Evolutionary conservation across 2,888 invertebrate genomes (phyloP), one percentile per base, ranked within the genome.

Genomic region (Blomia tropicalis): DNA sequence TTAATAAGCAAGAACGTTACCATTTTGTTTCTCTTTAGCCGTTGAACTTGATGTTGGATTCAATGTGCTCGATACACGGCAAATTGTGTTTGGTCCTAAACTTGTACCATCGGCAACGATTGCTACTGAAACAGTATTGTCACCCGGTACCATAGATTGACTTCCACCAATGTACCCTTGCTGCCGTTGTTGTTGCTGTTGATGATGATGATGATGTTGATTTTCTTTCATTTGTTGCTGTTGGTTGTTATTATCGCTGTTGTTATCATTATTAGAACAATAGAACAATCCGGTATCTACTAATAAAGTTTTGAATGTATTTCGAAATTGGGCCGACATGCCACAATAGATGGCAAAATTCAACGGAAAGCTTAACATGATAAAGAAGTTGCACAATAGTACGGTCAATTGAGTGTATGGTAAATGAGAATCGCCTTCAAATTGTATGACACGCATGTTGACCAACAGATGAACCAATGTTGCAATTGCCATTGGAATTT

Each of bases 401-500:
- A 47, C 51, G 14, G 51, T 47, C 27, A 47, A 14, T 19, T 47
- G 7, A n/a, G 51, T 47, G 51, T 25, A 47, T n/a, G 51, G 51
- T 14, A 22, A n/a, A 47, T 47, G 51, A 47, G 51, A 47, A n/a
- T 47, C 51, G 51, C 51, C 51, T 19, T 47, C 11, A 19, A 47
- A 47, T 11, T 22, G 22, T 7, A 47, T 47, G 7, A 47, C 27
- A 14, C 27, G 7, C 51, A 47, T 47, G 51, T 47, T 47, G 23
- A 47, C 51, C 51, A 47, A 19, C 7, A 47, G 51, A n/a, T 47
- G 51, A 7, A 47, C 27, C 27, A 47, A 14, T 22, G 51, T 47
- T 7, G 51, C 51, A 14, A 47, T 14, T 19, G 51, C 51, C 51
- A 47, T 47, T 47, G 51, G 51, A 47, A 47, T 47, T n/a, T 88